Evolutionary conservation across 2,113 vertebrate genomes (phyloP).

Genomic region (Misgurnus anguillicaudatus): DNA sequence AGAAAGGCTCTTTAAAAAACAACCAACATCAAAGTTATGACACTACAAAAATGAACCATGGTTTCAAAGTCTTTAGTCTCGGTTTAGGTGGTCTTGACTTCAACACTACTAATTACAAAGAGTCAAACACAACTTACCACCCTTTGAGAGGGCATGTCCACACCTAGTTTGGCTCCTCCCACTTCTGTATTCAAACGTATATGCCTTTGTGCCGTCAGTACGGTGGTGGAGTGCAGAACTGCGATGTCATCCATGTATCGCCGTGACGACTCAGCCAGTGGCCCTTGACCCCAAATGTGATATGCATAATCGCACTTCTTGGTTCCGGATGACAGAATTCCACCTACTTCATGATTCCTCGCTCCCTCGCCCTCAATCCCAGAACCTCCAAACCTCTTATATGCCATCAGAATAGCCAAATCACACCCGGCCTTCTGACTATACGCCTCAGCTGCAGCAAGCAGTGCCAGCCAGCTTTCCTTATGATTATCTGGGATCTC

Average conservation of each 20-base stretch:
- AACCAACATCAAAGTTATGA: neutral
- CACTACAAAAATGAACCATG: no score
- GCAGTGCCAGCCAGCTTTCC: constrained; percentile 85
- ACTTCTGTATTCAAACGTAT: constrained; percentile 58
- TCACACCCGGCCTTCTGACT: constrained; percentile 86
- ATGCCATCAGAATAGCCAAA: constrained; percentile 83
- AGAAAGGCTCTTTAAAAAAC: constrained; percentile 57
- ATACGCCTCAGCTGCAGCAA: constrained; percentile 82
- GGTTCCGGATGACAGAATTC: constrained; percentile 54
- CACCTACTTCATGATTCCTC: constrained; percentile 62
- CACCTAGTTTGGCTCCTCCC: constrained; percentile 58
- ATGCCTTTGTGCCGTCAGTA: constrained; percentile 73
- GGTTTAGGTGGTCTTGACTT: neutral
- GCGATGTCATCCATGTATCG: constrained; percentile 88
- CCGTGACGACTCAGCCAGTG: constrained; percentile 80
- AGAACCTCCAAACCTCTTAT: constrained; percentile 71
- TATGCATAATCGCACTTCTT: constrained; percentile 77
- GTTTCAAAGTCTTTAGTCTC: neutral
- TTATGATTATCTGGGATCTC: constrained; percentile 86
- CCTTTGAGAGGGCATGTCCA: constrained; percentile 62
- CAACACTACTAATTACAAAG: neutral
- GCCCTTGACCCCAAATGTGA: constrained; percentile 80
- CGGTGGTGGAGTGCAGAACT: constrained; percentile 82
- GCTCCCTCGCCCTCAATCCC: constrained; percentile 55
- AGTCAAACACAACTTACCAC: constrained; percentile 52